phyloP scores from a whole-genome alignment of 92 coral and sea anemone genomes.

The Porites cylindrica region DNA sequence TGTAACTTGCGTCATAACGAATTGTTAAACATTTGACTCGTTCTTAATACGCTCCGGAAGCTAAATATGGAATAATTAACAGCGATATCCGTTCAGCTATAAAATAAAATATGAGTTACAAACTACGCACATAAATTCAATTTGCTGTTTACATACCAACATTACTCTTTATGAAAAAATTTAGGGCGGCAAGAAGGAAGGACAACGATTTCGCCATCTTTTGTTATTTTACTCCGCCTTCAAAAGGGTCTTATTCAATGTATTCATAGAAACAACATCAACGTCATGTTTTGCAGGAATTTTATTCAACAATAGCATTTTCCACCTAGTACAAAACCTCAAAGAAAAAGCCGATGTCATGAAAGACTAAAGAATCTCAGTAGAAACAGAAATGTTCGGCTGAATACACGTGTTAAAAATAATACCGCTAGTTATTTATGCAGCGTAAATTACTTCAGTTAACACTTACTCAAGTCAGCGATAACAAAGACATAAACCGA shows the following conservation, averaged over 20 bases:
- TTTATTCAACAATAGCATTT: slow-evolving; percentile 1
- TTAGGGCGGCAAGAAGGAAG: slow-evolving; percentile 27
- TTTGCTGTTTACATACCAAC: background rate
- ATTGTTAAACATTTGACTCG: too few species aligned
- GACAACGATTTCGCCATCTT: slow-evolving; percentile 20
- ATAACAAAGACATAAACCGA: slow-evolving; percentile 5
- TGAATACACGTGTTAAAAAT: slow-evolving; percentile 26
- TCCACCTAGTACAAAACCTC: slow-evolving; percentile 6
- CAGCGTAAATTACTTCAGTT: slow-evolving; percentile 21
- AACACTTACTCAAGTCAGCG: background rate
- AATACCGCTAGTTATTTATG: slow-evolving; percentile 20
- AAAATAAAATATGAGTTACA: too few species aligned
- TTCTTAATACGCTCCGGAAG: too few species aligned
- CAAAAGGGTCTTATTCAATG: background rate
- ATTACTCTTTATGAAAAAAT: background rate
- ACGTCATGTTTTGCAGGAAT: background rate
- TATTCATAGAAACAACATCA: background rate
- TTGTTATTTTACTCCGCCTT: slow-evolving; percentile 31
- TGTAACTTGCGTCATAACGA: too few species aligned
- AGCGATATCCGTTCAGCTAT: too few species aligned
- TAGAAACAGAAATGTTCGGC: slow-evolving; percentile 9
- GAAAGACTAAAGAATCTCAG: slow-evolving; percentile 6
- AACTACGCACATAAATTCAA: background rate
- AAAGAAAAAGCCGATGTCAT: background rate
- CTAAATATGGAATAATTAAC: too few species aligned